Evolutionary conservation across 2,888 invertebrate species (phyloP).

Genomic region (Acrobasis suavella): DNA sequence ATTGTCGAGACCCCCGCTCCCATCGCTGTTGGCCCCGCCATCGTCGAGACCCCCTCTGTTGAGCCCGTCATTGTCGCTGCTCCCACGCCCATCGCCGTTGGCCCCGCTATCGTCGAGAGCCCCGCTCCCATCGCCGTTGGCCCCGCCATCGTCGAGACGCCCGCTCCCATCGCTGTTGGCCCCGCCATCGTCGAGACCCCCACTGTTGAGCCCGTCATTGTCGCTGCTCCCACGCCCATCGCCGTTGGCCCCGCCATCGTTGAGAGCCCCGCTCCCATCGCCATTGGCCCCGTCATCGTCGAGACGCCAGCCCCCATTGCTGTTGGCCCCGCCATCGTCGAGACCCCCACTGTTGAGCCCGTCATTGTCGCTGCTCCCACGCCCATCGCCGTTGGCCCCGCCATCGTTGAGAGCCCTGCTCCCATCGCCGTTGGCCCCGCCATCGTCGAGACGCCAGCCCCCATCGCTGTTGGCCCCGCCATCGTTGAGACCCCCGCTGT

Average conservation of each 20-base stretch:
- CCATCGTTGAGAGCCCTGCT: neutral
- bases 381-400: constrained; percentile 9
- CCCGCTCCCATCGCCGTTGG: constrained; percentile 17
- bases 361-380: neutral
- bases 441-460: neutral
- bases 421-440: constrained; percentile 10
- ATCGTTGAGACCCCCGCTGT: neutral
- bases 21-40: constrained; percentile 30
- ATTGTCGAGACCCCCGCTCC: constrained; percentile 6
- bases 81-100: constrained; percentile 16
- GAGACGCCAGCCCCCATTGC: neutral
- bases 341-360: neutral
- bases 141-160: constrained; percentile 25
- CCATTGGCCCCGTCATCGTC: constrained; percentile 15
- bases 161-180: constrained; percentile 18
- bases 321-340: constrained; percentile 1
- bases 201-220: neutral
- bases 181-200: constrained; percentile 1
- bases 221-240: neutral
- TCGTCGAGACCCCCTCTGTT: constrained; percentile 20
- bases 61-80: constrained; percentile 25
- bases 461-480: neutral
- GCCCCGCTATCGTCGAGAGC: constrained; percentile 18
- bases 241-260: constrained; percentile 6
- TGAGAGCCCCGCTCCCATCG: neutral